Percentiles rank a stretch among this genome's conserved stretches.
Conservation (phyloP, 2,888 invertebrate species). For the Metalampra italica region DNA sequence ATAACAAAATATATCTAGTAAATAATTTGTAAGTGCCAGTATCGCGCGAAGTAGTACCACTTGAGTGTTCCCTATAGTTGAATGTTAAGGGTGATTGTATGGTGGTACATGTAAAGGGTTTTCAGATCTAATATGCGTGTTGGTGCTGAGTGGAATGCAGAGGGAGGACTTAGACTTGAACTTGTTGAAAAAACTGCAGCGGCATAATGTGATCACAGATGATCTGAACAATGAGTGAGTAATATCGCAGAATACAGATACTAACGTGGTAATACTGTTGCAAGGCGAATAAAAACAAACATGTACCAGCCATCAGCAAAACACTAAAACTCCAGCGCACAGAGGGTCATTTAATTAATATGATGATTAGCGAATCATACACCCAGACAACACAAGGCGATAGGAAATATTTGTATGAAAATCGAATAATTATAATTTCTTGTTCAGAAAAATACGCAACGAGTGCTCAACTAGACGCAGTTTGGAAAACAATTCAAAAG, state of each 20-base stretch:
- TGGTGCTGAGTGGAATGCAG: conserved; percentile 62
- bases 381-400: no score
- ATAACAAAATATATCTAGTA: conserved; percentile 35
- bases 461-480: conserved; percentile 8
- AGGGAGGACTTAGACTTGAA: conserved; percentile 57
- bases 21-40: conserved; percentile 13
- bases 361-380: no score
- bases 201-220: conserved; percentile 55
- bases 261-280: no score
- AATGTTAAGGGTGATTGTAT: neutral
- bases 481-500: neutral
- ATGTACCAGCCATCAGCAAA: no score
- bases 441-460: conserved; percentile 7
- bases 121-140: conserved; percentile 67
- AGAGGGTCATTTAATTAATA: no score
- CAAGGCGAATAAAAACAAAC: no score
- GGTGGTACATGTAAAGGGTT: conserved; percentile 13
- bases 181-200: conserved; percentile 50
- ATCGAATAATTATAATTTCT: no score
- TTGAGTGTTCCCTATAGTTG: neutral
- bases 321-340: no score
- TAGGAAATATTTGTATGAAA: no score
- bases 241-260: conserved; percentile 5
- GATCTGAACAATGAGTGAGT: conserved; percentile 60
- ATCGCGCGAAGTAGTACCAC: neutral